Conservation (phyloP, 35 echinoderm and acorn worm genomes). For the Heliocidaris tuberculata region DNA sequence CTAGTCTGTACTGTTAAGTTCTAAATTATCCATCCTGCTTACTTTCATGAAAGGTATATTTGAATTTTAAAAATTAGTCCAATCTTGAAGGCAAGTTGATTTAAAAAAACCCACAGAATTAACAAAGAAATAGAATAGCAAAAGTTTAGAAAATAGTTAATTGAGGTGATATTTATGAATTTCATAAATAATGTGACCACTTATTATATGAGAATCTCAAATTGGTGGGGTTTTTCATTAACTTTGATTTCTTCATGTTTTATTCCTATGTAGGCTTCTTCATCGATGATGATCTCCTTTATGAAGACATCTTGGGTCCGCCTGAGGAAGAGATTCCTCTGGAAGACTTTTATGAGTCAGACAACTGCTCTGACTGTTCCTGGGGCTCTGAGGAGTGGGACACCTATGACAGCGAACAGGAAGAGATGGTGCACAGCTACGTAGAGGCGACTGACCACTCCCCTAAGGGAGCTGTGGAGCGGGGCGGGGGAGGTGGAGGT, state of each 20-base stretch:
- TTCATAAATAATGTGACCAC: too few species aligned
- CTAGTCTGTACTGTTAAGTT: too few species aligned
- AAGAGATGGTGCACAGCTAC: conserved; percentile 78
- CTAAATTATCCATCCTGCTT: too few species aligned
- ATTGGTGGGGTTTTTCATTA: too few species aligned
- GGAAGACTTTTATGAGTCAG: conserved; percentile 58
- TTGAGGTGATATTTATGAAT: background rate
- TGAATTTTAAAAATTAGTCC: too few species aligned
- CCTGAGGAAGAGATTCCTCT: conserved; percentile 64
- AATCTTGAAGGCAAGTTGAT: background rate
- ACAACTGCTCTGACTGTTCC: conserved; percentile 70
- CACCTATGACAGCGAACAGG: conserved; percentile 76
- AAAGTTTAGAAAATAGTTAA: background rate
- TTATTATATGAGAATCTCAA: too few species aligned
- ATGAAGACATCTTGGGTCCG: conserved; percentile 79
- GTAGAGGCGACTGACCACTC: conserved; percentile 72
- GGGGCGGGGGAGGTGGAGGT: conserved; percentile 43
- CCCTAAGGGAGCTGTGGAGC: conserved; percentile 48
- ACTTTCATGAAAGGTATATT: too few species aligned
- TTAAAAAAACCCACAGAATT: background rate
- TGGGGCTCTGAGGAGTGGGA: conserved; percentile 95
- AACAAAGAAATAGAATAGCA: background rate
- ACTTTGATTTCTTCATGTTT: background rate
- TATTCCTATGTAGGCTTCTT: conserved; percentile 68
- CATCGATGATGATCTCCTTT: conserved; percentile 86